These are phyloP conservation scores for Bubalus kerabau DNA, from an alignment of 2,113 vertebrate genomes.

Conservation along the genomic window DNA sequence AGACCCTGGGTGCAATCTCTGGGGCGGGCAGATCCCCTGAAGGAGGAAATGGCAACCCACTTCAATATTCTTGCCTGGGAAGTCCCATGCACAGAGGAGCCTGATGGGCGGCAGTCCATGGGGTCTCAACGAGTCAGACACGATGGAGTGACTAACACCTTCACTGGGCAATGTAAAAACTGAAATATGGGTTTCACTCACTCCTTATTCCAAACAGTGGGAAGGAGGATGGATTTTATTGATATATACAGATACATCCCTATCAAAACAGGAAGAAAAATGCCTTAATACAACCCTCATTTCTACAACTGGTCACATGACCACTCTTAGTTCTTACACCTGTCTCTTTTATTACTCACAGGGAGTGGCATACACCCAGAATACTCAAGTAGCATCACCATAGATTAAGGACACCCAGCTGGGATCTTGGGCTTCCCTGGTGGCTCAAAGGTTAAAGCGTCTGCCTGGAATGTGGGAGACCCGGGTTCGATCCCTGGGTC, in stretches of 20 bases:
- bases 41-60: not conserved
- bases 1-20: not conserved
- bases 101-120: not conserved
- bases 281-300: not conserved
- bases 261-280: not conserved
- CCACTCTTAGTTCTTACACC: not conserved
- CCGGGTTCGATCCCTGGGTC: too few relatives aligned
- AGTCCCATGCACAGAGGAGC: not conserved
- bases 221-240: not conserved
- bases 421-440: not conserved
- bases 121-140: not conserved
- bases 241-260: not conserved
- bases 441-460: too few relatives aligned
- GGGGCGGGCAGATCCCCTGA: not conserved
- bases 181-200: not conserved
- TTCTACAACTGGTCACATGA: not conserved
- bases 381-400: not conserved
- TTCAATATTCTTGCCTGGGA: not conserved
- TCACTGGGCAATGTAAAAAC: not conserved
- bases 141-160: not conserved
- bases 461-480: too few relatives aligned
- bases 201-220: not conserved
- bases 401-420: not conserved
- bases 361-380: not conserved
- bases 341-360: not conserved